Conservation (phyloP, 2,888 invertebrate species). For the Troilus luridus region DNA sequence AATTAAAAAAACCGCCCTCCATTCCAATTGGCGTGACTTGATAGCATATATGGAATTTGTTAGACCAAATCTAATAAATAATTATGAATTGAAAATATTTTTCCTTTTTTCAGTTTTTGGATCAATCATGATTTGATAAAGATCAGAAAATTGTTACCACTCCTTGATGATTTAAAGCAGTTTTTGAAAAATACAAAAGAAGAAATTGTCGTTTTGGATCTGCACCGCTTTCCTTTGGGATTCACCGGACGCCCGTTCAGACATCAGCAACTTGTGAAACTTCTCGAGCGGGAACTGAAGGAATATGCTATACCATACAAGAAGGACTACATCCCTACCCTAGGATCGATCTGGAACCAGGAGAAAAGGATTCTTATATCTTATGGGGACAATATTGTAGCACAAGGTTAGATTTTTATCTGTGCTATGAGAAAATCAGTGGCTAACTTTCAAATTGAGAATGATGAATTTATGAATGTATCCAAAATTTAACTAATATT, state of each 20-base stretch:
- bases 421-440: too few species aligned
- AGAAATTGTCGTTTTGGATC: conserved; percentile 85
- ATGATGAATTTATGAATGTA: too few species aligned
- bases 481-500: too few species aligned
- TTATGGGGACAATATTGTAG: conserved; percentile 73
- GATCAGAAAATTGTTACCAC: conserved; percentile 77
- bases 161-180: conserved; percentile 78
- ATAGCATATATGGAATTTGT: too few species aligned
- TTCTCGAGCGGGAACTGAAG: conserved; percentile 74
- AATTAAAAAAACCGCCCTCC: too few species aligned
- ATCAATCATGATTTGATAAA: conserved; percentile 81
- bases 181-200: conserved; percentile 78
- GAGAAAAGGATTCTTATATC: conserved; percentile 75
- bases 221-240: conserved; percentile 85
- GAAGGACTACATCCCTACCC: conserved; percentile 72
- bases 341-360: conserved; percentile 74
- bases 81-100: not conserved
- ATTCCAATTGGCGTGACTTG: too few species aligned
- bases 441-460: too few species aligned
- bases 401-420: conserved; percentile 67
- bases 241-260: conserved; percentile 72
- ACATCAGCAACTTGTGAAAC: conserved; percentile 73
- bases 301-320: conserved; percentile 73
- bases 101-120: conserved; percentile 75
- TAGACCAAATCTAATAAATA: too few species aligned